Evolutionary conservation across 2,113 vertebrate species (phyloP), one percentile per base, ranked within the genome.

Genomic region (Neodontobutis hainanensis): DNA sequence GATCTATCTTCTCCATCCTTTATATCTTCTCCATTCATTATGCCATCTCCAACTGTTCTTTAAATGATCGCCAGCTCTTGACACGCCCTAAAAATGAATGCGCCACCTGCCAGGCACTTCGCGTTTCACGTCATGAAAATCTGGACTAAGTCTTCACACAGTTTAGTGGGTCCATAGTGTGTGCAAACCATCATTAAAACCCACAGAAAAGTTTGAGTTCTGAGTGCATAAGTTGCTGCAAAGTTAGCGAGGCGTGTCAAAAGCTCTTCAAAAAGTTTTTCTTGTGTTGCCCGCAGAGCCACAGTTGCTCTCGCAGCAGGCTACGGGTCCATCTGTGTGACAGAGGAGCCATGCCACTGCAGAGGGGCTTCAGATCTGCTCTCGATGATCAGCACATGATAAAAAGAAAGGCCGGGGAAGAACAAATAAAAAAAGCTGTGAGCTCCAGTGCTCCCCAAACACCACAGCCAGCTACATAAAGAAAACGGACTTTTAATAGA

Each of bases 401-500:
- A 53, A 72, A 61, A 80, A 52, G 64, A 46, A 11, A 1, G n/a
- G 14, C 32, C 12, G 34, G 5, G 35, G 11, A 12, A 35, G 44
- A 9, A 38, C 60, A 34, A 27, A 56, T n/a, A n/a, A n/a, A 51
- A 16, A 57, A 58, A 60, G 27, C 59, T 14, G 12, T 0, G 63
- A 36, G 48, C 36, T 8, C 8, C 19, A 4, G 47, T 40, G 34
- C 47, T 66, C 11, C 57, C 72, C 47, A 53, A 53, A 68, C 14
- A 27, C 65, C 38, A 36, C 47, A 63, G 48, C 11, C 42, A 80
- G 46, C 48, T 76, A 43, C 43, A 58, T 49, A 64, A 61, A 69
- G 70, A 73, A 65, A 82, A 75, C 65, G 11, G 77, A 68, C 72
- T 75, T 73, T 62, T 78, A 80, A 84, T 59, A 45, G 65, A 63